phyloP scores from a whole-genome alignment of 2,888 invertebrate species.

The Conus canariensis region DNA sequence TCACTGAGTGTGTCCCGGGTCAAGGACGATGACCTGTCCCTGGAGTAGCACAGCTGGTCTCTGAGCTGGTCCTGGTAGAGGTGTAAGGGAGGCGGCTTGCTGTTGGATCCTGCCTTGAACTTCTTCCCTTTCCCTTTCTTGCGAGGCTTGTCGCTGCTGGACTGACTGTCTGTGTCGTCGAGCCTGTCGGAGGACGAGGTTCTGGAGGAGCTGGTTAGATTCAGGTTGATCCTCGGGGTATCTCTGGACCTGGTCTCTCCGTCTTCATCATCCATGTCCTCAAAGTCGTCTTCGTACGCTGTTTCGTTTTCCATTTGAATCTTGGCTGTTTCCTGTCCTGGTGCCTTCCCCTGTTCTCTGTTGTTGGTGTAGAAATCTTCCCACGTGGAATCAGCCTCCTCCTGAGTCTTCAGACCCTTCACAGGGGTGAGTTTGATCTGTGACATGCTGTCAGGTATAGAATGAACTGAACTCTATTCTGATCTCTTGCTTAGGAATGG shows the following conservation, averaged over 20 bases:
- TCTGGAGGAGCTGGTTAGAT: neutral
- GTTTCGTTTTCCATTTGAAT: slow-evolving; percentile 26
- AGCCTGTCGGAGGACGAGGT: neutral
- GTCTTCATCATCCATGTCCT: neutral
- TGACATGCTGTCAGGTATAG: neutral
- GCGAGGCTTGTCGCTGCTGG: neutral
- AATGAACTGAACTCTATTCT: neutral
- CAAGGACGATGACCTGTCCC: neutral
- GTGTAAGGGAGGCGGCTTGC: neutral
- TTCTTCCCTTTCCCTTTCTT: neutral
- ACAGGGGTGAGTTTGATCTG: neutral
- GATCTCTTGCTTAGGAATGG: too few species aligned
- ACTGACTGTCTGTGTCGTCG: neutral
- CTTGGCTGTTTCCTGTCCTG: neutral
- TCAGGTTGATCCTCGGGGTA: neutral
- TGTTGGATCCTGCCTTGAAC: neutral
- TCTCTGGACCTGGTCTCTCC: slow-evolving; percentile 23
- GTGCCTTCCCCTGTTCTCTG: neutral
- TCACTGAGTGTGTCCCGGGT: slow-evolving; percentile 35
- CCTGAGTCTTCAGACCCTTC: neutral
- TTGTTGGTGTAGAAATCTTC: slow-evolving; percentile 5
- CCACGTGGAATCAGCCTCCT: neutral
- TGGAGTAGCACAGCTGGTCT: neutral
- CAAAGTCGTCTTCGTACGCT: slow-evolving; percentile 16
- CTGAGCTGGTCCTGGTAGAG: slow-evolving; percentile 21